Evolutionary conservation across 1,140 invertebrate species (phyloP).

Genomic region (Venustaconcha ellipsiformis): DNA sequence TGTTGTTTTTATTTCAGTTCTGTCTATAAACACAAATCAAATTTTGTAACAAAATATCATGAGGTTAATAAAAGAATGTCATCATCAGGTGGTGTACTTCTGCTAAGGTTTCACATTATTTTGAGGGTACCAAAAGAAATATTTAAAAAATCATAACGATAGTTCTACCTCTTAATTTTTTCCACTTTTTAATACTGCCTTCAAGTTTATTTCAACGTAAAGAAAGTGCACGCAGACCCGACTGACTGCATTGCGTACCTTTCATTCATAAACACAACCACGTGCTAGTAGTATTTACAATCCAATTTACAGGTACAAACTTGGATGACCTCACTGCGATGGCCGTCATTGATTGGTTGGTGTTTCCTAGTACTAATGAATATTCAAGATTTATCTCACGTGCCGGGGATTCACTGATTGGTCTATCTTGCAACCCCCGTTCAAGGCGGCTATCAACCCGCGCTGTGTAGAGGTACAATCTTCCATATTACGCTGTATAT

Average conservation of each 20-base stretch:
- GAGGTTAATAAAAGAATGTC: too few species aligned
- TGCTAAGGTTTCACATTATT: too few species aligned
- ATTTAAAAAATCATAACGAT: too few species aligned
- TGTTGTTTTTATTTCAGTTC: too few species aligned
- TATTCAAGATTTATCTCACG: slow-evolving; percentile 32
- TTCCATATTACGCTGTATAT: slow-evolving; percentile 18
- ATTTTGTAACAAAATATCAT: too few species aligned
- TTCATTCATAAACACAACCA: slow-evolving; percentile 28
- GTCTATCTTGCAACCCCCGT: slow-evolving; percentile 30
- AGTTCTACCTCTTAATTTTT: too few species aligned
- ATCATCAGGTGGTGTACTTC: too few species aligned
- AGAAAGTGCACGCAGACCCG: neutral
- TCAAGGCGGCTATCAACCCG: slow-evolving; percentile 40
- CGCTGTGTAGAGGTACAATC: slow-evolving; percentile 41
- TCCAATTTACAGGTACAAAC: slow-evolving; percentile 24
- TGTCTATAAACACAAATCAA: too few species aligned
- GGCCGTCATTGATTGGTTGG: slow-evolving; percentile 7
- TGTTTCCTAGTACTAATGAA: slow-evolving; percentile 13
- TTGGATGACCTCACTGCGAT: slow-evolving; percentile 9
- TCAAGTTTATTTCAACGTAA: neutral
- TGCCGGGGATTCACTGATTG: slow-evolving; percentile 28
- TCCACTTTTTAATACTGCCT: too few species aligned
- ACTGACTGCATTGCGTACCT: neutral
- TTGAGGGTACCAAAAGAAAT: too few species aligned
- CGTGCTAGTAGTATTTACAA: slow-evolving; percentile 32